Conservation (phyloP, 2,797 vertebrate species). For the Pseudopleuronectes americanus region DNA sequence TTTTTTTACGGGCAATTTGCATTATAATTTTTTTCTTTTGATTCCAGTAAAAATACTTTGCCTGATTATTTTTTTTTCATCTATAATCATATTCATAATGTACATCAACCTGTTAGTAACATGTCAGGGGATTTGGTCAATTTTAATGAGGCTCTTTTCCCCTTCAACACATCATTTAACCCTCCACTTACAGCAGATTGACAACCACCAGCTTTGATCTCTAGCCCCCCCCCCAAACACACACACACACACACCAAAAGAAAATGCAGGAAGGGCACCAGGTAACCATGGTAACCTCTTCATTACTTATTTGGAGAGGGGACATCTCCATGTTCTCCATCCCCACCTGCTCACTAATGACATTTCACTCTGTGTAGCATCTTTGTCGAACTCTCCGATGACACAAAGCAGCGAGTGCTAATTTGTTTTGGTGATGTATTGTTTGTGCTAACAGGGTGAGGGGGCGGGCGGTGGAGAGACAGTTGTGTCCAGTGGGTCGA, state of each 20-base stretch:
- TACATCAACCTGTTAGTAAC: conserved; percentile 1
- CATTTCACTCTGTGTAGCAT: conserved; percentile 77
- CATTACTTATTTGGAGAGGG: conserved; percentile 72
- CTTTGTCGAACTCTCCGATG: conserved; percentile 77
- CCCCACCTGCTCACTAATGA: conserved; percentile 81
- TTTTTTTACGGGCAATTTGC: too few relatives aligned
- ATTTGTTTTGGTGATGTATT: conserved; percentile 80
- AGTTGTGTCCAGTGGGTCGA: conserved; percentile 42
- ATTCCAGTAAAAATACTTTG: too few relatives aligned
- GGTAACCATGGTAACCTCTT: conserved; percentile 79
- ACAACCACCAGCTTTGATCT: conserved; percentile 60
- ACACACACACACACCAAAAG: not conserved
- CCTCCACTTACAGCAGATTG: conserved; percentile 57
- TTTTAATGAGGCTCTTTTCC: conserved; percentile 64
- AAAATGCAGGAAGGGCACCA: conserved; percentile 33
- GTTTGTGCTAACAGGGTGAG: conserved; percentile 65
- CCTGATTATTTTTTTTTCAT: not conserved
- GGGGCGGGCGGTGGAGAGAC: conserved; percentile 44
- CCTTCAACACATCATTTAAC: conserved; percentile 66
- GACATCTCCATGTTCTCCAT: conserved; percentile 61
- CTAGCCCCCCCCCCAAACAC: conserved; percentile 19
- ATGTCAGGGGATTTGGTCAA: conserved; percentile 47
- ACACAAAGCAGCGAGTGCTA: conserved; percentile 78
- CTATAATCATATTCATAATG: not conserved
- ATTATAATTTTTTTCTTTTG: too few relatives aligned